These are phyloP conservation scores for Romanogobio albipinnatus DNA, from an alignment of 2,113 vertebrate species.

Conservation along the genomic window DNA sequence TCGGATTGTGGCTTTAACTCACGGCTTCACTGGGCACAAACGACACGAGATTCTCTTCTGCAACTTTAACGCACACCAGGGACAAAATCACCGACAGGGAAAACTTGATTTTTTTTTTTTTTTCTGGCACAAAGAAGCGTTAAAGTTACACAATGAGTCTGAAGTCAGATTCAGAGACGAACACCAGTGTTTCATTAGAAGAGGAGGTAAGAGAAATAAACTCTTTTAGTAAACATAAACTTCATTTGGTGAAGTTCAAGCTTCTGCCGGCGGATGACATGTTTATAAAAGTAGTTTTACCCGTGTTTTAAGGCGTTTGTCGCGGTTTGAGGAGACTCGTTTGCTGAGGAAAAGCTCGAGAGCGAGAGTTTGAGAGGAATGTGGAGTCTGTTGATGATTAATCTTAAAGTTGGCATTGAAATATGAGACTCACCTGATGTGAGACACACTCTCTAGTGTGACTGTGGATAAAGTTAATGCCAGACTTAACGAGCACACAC, in stretches of 20 bases:
- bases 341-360: neutral
- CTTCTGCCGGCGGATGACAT: slow-evolving; percentile 5
- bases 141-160: slow-evolving; percentile 68
- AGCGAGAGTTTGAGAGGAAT: slow-evolving; percentile 21
- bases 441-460: neutral
- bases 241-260: slow-evolving; percentile 7
- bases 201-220: slow-evolving; percentile 66
- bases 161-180: slow-evolving; percentile 67
- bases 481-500: neutral
- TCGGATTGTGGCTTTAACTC: slow-evolving; percentile 64
- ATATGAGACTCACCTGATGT: slow-evolving; percentile 25
- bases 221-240: slow-evolving; percentile 44
- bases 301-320: neutral
- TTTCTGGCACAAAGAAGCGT: slow-evolving; percentile 60
- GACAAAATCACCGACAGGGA: slow-evolving; percentile 61
- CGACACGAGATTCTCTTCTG: slow-evolving; percentile 65
- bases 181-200: slow-evolving; percentile 65
- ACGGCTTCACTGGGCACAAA: slow-evolving; percentile 66
- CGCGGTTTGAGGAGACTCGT: slow-evolving; percentile 11
- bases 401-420: slow-evolving; percentile 19
- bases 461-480: slow-evolving; percentile 20
- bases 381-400: slow-evolving; percentile 52
- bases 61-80: slow-evolving; percentile 64
- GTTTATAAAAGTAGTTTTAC: neutral
- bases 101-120: slow-evolving; percentile 33